These are phyloP conservation scores for Magallana nippona DNA, from an alignment of 2,888 invertebrate species.

Conservation along the genomic window DNA sequence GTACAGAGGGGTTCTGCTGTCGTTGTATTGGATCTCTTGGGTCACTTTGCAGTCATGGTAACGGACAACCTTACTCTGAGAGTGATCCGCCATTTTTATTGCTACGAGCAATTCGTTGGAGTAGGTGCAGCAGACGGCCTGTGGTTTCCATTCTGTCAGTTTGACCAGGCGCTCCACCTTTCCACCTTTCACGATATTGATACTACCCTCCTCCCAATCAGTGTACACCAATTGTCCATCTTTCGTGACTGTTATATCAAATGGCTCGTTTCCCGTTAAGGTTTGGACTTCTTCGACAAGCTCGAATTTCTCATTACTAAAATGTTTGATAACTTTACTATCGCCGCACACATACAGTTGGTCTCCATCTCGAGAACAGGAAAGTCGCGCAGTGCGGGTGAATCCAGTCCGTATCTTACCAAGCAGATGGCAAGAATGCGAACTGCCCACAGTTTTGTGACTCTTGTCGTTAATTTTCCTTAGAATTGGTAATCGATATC, in stretches of 20 bases:
- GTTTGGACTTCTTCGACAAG: not conserved
- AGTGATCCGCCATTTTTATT: not conserved
- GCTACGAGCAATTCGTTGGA: not conserved
- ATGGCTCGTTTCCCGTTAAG: not conserved
- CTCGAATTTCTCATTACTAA: not conserved
- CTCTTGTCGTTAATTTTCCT: not conserved
- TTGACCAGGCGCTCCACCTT: not conserved
- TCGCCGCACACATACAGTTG: not conserved
- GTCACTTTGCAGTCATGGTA: not conserved
- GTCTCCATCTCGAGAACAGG: not conserved
- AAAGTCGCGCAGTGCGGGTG: not conserved
- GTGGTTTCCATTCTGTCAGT: not conserved
- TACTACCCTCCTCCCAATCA: not conserved
- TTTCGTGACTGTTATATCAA: slow-evolving; percentile 13
- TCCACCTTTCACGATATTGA: not conserved
- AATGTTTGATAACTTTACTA: slow-evolving; percentile 1
- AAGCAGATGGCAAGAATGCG: not conserved
- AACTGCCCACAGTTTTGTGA: not conserved
- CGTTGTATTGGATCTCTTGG: slow-evolving; percentile 7
- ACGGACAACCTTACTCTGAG: slow-evolving; percentile 14
- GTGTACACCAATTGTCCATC: slow-evolving; percentile 6
- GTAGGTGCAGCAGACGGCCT: not conserved
- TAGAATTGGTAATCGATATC: not conserved
- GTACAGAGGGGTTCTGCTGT: not conserved
- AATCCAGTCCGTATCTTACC: not conserved